Evolutionary conservation across 2,113 vertebrate genomes (phyloP), one percentile per base, ranked within the genome.

Genomic region (Callocephalon fimbriatum): DNA sequence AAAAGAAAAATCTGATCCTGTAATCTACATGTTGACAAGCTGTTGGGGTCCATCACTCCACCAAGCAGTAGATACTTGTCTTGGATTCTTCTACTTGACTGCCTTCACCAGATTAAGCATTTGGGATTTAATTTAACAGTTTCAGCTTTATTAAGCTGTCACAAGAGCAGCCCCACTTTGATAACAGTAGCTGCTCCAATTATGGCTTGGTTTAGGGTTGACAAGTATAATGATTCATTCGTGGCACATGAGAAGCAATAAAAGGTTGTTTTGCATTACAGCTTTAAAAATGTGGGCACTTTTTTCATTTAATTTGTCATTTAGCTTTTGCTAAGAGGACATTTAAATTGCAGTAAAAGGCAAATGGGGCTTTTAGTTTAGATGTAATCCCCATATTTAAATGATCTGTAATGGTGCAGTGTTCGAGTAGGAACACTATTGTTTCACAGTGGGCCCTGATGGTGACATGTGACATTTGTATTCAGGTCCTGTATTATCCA

Each of bases 81-180:
- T 96, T 88, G 92, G 86, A 95, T 90, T 96, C 82, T 96, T 97
- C 98, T 97, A 94, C 97, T 95, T 96, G 94, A 95, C 91, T 95
- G 91, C 92, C 95, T 96, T 97, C 95, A 98, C 98, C 97, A 98
- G 96, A 97, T 97, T 97, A 98, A 98, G 92, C 95, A 98, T 98
- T 97, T 97, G 91, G 97, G 98, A 98, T 98, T 98, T 98, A 98
- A 98, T 98, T 98, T 98, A 98, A 98, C 97, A 98, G 98, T 98
- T 98, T 98, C 97, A 97, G 97, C 96, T 98, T 99, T 99, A 98
- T 98, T 98, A 98, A 98, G 94, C 97, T 98, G 98, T 98, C 98
- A 99, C 92, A 97, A 95, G 97, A 98, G 93, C 90, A 40, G 96
- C 88, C 89, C 89, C 81, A 50, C 96, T 98, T 97, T 97, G 98